Base-by-base conservation (phyloP, 1,140 invertebrate genomes). In the Panagrolaimus sp. region DNA sequence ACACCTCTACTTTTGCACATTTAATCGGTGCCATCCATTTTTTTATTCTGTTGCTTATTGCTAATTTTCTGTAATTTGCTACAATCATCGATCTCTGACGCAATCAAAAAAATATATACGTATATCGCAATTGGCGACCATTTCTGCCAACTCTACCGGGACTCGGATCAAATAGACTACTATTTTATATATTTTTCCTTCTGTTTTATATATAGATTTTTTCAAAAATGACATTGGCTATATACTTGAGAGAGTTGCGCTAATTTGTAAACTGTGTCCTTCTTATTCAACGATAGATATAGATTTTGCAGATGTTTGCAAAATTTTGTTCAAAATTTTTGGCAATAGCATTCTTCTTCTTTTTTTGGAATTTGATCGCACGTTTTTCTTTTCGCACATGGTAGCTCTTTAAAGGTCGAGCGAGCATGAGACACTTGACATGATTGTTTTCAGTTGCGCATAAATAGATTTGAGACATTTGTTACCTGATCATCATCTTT, bases 241-340 rank as follows among this genome's bases (percentile, higher is more conserved):
- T 57, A 57, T 27, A 20, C 13, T 27, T 57, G 51, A 38, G 31
- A 38, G 31, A 57, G 51, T 57, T 57, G 51, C 51, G 51, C 51
- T 57, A 57, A 57, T 57, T 57, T 57, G 51, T 57, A 57, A 57
- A 57, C 51, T 57, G 51, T 57, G 51, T 57, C 51, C 31, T 38
- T 38, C 7, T 38, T 38, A 38, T 38, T 38, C 31, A 38, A 38
- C 31, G 31, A 38, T 38, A 38, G 31, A 38, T 38, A 27, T 20
- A 20, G 51, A 57, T 57, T 25, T 27, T 16, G 51, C 51, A 57
- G 51, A 57, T 57, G 51, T 57, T 57, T 38, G 20, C 51, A 57
- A 27, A 20, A 20, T 57, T 57, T 25, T 27, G 20, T 57, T 20
- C 27, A 4, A 57, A 57, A 57, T 57, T 57, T 20, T 20, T 16